phyloP scores from a whole-genome alignment of 2,113 vertebrate species.

The Capreolus pygargus region DNA sequence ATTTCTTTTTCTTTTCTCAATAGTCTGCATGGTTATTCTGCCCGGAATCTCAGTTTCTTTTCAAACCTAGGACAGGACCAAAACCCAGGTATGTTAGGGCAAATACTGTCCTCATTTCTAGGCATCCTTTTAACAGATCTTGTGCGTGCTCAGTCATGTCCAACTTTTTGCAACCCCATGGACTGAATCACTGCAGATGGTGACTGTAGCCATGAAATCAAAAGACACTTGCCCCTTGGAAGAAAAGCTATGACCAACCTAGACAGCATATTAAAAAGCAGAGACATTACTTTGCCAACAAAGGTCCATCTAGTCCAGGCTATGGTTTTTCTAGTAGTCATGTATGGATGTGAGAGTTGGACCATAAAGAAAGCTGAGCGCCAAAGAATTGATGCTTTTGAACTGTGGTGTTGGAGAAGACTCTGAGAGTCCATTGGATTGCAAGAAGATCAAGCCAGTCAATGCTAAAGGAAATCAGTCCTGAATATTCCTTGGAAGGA shows the following conservation, averaged over 20 bases:
- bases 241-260: background rate
- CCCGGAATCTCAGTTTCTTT: background rate
- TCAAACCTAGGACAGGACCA: background rate
- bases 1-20: background rate
- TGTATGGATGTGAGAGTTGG: background rate
- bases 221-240: background rate
- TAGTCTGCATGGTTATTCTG: background rate
- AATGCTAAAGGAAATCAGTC: background rate
- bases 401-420: background rate
- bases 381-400: background rate
- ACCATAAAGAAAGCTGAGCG: background rate
- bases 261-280: background rate
- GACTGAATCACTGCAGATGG: background rate
- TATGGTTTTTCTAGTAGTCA: background rate
- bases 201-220: background rate
- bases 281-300: background rate
- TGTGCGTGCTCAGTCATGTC: background rate
- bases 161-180: background rate
- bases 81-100: background rate
- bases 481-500: background rate
- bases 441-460: background rate
- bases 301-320: fast-evolving
- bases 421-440: background rate
- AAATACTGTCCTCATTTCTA: background rate
- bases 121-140: background rate